Percentiles rank a stretch among this genome's conserved stretches.
Evolutionary conservation across 2,797 vertebrate species (phyloP).

Genomic region (Eulemur coronatus): DNA sequence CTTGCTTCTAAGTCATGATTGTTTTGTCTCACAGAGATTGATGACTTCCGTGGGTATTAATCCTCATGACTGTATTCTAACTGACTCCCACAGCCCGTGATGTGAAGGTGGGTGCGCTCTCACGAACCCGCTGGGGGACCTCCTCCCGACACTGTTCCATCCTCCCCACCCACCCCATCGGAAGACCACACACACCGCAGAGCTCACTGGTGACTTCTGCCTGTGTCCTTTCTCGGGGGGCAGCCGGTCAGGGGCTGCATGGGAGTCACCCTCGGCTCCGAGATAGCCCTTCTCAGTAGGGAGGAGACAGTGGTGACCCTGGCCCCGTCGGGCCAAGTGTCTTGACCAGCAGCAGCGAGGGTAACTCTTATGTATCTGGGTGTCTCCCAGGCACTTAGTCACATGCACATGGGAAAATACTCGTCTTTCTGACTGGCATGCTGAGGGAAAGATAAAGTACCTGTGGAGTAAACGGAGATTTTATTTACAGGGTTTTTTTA

Average conservation of each 20-base stretch:
- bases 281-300: background rate
- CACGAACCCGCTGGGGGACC: accelerated
- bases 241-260: background rate
- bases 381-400: background rate
- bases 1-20: background rate
- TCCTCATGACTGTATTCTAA: background rate
- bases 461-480: background rate
- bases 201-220: background rate
- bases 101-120: background rate
- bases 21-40: background rate
- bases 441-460: background rate
- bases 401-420: background rate
- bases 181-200: too few species aligned
- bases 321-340: background rate
- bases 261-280: background rate
- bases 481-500: background rate
- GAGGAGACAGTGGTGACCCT: background rate
- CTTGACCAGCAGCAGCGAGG: background rate
- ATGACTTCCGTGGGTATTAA: accelerated
- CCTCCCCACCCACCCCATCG: background rate
- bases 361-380: too few species aligned
- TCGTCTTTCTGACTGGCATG: background rate
- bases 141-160: background rate
- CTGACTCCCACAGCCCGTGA: background rate
- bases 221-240: background rate